phyloP scores from a whole-genome alignment of 2,797 vertebrate genomes.

The Arvicola amphibius region DNA sequence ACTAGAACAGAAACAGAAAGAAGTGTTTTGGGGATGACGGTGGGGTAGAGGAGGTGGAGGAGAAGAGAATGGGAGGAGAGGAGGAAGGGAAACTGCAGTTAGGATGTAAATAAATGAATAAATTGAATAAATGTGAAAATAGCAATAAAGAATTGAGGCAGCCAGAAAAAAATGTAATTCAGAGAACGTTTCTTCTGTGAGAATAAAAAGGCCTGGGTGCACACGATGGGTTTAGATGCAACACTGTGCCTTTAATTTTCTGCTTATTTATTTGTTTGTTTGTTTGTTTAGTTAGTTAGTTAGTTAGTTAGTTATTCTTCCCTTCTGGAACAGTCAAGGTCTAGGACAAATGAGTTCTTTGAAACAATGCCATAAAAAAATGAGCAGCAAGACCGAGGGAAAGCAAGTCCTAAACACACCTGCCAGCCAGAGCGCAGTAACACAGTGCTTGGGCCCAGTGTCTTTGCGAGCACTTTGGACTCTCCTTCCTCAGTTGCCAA shows the following conservation, averaged over 20 bases:
- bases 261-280: background rate
- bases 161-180: background rate
- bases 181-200: background rate
- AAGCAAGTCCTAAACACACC: background rate
- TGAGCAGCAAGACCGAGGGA: background rate
- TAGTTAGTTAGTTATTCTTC: background rate
- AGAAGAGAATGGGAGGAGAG: background rate
- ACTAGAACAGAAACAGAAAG: background rate
- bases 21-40: background rate
- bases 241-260: background rate
- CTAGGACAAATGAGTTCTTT: background rate
- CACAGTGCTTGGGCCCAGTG: rapidly evolving
- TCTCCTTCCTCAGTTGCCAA: background rate
- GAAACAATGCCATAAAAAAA: background rate
- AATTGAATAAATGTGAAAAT: background rate
- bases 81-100: background rate
- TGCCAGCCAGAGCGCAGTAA: background rate
- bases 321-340: background rate
- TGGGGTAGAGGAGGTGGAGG: background rate
- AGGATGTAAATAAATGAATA: background rate
- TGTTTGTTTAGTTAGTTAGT: background rate
- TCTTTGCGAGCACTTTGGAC: background rate
- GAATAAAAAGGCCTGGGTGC: background rate
- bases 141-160: background rate
- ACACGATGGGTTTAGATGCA: background rate